These are phyloP conservation scores for Trochalopteron elliotii DNA, from an alignment of 2,113 vertebrate species.

Conservation along the genomic window DNA sequence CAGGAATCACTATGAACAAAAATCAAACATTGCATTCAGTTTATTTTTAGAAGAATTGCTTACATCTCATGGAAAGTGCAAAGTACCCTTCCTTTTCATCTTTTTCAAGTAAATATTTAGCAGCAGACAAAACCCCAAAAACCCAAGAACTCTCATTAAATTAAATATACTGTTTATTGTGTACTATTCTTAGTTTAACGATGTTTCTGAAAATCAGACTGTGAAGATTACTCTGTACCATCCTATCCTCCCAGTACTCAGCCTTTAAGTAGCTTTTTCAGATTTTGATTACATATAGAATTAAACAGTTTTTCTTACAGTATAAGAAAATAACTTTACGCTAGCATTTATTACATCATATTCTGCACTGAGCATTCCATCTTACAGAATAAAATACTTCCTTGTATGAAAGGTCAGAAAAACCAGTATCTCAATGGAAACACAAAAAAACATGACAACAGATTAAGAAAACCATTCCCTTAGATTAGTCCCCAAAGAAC, in stretches of 20 bases:
- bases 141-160: neutral
- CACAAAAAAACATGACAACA: neutral
- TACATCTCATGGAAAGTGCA: neutral
- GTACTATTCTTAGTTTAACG: neutral
- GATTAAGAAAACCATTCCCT: neutral
- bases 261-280: neutral
- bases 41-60: neutral
- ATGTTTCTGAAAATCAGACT: neutral
- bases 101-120: neutral
- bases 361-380: neutral
- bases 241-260: neutral
- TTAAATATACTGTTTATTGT: neutral
- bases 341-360: neutral
- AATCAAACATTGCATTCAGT: neutral
- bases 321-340: neutral
- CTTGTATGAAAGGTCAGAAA: neutral
- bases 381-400: neutral
- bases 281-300: neutral
- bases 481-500: neutral
- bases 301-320: neutral
- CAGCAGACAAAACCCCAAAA: neutral
- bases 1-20: slow-evolving; percentile 57
- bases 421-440: neutral
- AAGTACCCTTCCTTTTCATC: neutral
- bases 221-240: neutral